A percentile compares a stretch with the other conserved stretches of the same genome.
Evolutionary conservation across 2,797 vertebrate species (phyloP).

Genomic region (Macropus fuliginosus): DNA sequence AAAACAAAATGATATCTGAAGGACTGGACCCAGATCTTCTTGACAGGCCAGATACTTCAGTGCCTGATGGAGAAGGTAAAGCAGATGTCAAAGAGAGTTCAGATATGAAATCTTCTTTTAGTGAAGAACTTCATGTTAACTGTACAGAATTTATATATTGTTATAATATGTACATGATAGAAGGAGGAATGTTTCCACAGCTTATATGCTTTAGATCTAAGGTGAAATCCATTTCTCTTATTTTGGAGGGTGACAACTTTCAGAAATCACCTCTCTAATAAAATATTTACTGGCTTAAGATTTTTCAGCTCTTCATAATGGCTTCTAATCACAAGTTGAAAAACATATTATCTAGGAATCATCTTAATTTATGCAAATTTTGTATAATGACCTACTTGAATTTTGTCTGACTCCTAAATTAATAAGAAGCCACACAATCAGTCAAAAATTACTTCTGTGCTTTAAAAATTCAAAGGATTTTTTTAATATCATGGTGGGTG

Average conservation of each 20-base stretch:
- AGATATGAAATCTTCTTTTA: conserved; percentile 97
- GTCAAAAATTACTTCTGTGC: conserved; percentile 30
- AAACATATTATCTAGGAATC: conserved; percentile 5
- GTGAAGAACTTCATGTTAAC: conserved; percentile 84
- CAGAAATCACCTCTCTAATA: conserved; percentile 41
- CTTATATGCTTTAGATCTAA: not conserved
- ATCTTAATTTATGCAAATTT: conserved; percentile 26
- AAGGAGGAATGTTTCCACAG: not conserved
- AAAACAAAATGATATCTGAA: too few species aligned
- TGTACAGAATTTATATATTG: conserved; percentile 50
- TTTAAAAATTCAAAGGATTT: conserved; percentile 10
- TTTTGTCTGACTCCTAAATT: not conserved
- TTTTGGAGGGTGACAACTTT: not conserved
- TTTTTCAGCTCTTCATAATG: fast-evolving
- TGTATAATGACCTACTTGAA: not conserved
- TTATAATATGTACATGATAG: conserved; percentile 4
- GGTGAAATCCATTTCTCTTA: conserved; percentile 10
- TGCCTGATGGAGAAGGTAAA: conserved; percentile 88
- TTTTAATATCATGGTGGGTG: not conserved
- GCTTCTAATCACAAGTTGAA: not conserved
- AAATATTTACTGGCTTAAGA: conserved; percentile 38
- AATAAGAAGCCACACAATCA: not conserved
- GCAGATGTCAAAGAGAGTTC: conserved; percentile 89
- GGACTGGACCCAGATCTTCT: too few species aligned
- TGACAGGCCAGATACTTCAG: conserved; percentile 89